A percentile compares a stretch with the other conserved stretches of the same genome.
These are phyloP conservation scores for Trachurus trachurus DNA, from an alignment of 2,797 vertebrate genomes.

Conservation along the genomic window DNA sequence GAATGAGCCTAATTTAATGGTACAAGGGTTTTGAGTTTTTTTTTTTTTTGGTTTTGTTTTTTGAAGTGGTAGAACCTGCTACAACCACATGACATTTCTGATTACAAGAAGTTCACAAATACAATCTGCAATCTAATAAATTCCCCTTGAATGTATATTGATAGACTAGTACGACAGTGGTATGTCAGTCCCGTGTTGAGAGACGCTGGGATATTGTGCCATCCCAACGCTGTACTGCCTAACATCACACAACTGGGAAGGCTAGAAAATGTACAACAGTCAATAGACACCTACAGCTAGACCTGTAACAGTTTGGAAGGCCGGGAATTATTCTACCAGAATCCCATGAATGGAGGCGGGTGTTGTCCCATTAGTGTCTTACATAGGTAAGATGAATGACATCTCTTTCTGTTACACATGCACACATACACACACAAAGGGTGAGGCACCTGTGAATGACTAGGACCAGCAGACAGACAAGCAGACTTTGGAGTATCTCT, in stretches of 20 bases:
- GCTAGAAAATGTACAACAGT: constrained; percentile 77
- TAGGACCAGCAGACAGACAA: constrained; percentile 80
- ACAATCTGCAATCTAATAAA: constrained; percentile 68
- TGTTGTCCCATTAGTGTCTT: constrained; percentile 48
- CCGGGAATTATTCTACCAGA: constrained; percentile 64
- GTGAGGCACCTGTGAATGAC: constrained; percentile 86
- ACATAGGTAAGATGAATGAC: constrained; percentile 57
- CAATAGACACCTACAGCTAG: constrained; percentile 74
- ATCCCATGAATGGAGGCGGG: constrained; percentile 55
- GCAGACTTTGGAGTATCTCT: constrained; percentile 86
- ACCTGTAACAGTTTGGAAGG: constrained; percentile 75
- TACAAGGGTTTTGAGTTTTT: constrained; percentile 22
- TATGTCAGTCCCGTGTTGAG: constrained; percentile 28
- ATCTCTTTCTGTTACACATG: constrained; percentile 71
- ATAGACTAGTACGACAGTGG: constrained; percentile 54
- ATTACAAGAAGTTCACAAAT: constrained; percentile 75
- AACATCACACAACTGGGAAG: constrained; percentile 66
- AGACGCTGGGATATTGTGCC: constrained; percentile 39
- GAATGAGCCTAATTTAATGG: constrained; percentile 57
- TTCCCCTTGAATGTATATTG: constrained; percentile 52
- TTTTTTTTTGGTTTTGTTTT: constrained; percentile 9
- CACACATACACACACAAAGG: constrained; percentile 71
- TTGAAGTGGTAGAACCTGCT: constrained; percentile 70
- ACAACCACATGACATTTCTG: constrained; percentile 71
- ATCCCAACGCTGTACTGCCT: constrained; percentile 55